phyloP scores from a whole-genome alignment of 1,140 invertebrate species.

The Drosophila erecta region DNA sequence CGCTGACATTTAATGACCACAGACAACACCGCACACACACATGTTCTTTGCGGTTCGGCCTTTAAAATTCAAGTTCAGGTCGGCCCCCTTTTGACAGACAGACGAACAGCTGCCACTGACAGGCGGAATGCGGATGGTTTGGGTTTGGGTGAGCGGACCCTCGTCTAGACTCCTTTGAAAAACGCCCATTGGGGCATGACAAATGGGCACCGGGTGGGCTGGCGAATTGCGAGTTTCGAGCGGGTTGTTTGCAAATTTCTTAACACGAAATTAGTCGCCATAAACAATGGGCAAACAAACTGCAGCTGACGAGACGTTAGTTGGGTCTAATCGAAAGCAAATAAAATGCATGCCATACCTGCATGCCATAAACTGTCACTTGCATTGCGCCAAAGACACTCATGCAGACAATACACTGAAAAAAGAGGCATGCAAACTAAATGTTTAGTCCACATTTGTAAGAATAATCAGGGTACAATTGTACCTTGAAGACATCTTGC shows the following conservation, averaged over 20 bases:
- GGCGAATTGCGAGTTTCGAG: slow-evolving; percentile 17
- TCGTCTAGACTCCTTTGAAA: slow-evolving; percentile 34
- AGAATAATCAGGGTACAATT: too few species aligned
- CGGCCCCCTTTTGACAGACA: slow-evolving; percentile 35
- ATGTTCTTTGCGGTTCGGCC: slow-evolving; percentile 66
- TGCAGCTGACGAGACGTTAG: slow-evolving; percentile 39
- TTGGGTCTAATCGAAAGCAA: slow-evolving; percentile 77
- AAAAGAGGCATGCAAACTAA: neutral
- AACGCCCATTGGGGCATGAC: slow-evolving; percentile 35
- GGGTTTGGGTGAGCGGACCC: slow-evolving; percentile 20
- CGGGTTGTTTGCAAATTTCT: slow-evolving; percentile 76
- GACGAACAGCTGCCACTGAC: slow-evolving; percentile 67
- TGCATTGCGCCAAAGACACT: slow-evolving; percentile 57
- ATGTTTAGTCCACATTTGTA: too few species aligned
- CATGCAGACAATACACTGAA: slow-evolving; percentile 9
- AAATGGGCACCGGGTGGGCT: slow-evolving; percentile 14
- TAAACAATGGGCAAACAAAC: slow-evolving; percentile 76
- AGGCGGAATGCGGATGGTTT: slow-evolving; percentile 23
- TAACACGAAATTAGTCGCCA: slow-evolving; percentile 80
- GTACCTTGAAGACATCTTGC: too few species aligned
- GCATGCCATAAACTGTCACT: slow-evolving; percentile 81
- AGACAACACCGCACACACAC: slow-evolving; percentile 52
- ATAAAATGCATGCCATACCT: slow-evolving; percentile 82
- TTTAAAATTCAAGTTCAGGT: slow-evolving; percentile 78
- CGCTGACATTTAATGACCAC: slow-evolving; percentile 78